Evolutionary conservation across 2,113 vertebrate genomes (phyloP), one percentile per base, ranked within the genome.

Genomic region (Macquaria australasica): DNA sequence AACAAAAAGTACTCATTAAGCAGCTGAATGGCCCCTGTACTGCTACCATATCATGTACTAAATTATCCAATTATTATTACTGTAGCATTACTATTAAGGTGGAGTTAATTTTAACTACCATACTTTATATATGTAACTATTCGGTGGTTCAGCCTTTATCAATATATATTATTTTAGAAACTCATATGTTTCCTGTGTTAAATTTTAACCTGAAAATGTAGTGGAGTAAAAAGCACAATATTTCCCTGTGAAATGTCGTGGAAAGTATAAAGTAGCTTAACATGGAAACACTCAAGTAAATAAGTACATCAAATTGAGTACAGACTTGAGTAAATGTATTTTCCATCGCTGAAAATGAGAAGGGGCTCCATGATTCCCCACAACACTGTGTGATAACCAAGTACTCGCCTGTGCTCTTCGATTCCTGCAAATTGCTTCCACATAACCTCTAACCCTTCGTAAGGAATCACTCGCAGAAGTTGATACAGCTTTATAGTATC

Each of bases 401-500:
- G 51, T 34, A 62, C 80, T 83, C 45, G 95, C 96, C 96, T 95
- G 28, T 96, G 9, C 21, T 94, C 93, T 20, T 66, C 63, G 83
- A 94, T 90, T 74, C 14, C 85, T 66, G 84, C 77, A 67, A 93
- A 77, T 0, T 96, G 92, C 59, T 86, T 96, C 95, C 95, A 97
- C 79, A 97, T 53, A 2, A 75, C 86, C 7, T 96, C 93, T 0
- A 97, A 74, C 67, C 62, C 71, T 23, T 96, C 94, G 48, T 83
- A 12, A 0, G 90, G 91, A 6, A 81, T 58, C 16, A 66, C 37
- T 41, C 94, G 91, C 28, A 96, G 89, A 14, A 97, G 94, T 39
- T 97, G 96, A 67, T 94, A 89, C 0, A 97, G 86, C 64, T 96
- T 90, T 37, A 97, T 78, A 43, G 93, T 84, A 2, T 95, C 95